Percentiles rank a stretch among this genome's conserved stretches.
Conservation (phyloP, 2,888 invertebrate genomes). For the Ectemnius lituratus region DNA sequence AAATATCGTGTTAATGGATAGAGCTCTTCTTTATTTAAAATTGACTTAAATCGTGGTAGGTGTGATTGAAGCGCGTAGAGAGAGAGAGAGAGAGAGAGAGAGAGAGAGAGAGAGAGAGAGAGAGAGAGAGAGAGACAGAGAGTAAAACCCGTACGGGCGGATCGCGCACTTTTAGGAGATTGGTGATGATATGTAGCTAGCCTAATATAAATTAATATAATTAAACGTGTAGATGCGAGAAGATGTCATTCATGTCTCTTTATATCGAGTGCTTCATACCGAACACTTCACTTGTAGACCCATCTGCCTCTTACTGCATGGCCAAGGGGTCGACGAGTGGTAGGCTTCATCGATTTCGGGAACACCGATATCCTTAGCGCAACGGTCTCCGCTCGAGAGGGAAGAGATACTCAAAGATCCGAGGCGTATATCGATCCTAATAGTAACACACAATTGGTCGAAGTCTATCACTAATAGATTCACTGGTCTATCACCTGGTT, state of each 20-base stretch:
- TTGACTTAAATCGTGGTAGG: slow-evolving; percentile 50
- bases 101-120: slow-evolving; percentile 25
- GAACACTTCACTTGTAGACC: too few relatives aligned
- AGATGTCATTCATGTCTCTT: slow-evolving; percentile 3
- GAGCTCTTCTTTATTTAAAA: slow-evolving; percentile 43
- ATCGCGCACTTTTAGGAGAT: slow-evolving; percentile 57
- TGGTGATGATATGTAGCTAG: slow-evolving; percentile 75
- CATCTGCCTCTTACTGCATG: too few relatives aligned
- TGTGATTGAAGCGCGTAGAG: slow-evolving; percentile 46
- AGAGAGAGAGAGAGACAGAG: slow-evolving; percentile 24
- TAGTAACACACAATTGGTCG: slow-evolving; percentile 73
- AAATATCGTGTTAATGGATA: slow-evolving; percentile 39
- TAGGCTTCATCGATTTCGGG: slow-evolving; percentile 18
- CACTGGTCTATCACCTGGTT: slow-evolving; percentile 48
- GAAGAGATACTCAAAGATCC: slow-evolving; percentile 26
- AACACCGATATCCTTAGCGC: slow-evolving; percentile 6
- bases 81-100: slow-evolving; percentile 29
- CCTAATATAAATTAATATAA: slow-evolving; percentile 53
- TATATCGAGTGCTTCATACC: too few relatives aligned
- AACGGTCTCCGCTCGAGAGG: slow-evolving; percentile 15
- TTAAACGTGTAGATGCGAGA: slow-evolving; percentile 40
- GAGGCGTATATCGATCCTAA: slow-evolving; percentile 52
- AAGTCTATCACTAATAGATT: slow-evolving; percentile 68
- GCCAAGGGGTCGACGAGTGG: too few relatives aligned
- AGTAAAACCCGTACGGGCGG: background rate